Evolutionary conservation across 2,113 vertebrate genomes (phyloP), one percentile per base, ranked within the genome.

Genomic region (Alouatta palliata): DNA sequence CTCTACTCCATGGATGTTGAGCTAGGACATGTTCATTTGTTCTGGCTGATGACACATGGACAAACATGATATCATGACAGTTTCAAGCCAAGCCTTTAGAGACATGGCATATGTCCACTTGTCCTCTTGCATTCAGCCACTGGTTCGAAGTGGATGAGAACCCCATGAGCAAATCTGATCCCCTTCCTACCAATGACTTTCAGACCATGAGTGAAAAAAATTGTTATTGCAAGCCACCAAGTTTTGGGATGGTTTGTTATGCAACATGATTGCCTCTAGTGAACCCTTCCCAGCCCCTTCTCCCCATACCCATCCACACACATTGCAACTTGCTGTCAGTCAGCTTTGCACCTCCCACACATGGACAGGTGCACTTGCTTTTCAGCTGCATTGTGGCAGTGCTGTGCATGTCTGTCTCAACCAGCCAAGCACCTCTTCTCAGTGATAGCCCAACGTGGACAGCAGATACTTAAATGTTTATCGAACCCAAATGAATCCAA

Each of bases 401-500:
- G 21, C 16, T 32, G 21, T 0, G 4, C 3, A 9, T 0, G 8
- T 32, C 43, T 1, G 5, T 25, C 43, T 14, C 25, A 52, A 1
- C 45, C 1, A 77, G 45, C 25, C 70, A 76, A 52, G 43, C 25
- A 32, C 35, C 27, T 64, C 40, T 54, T 56, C 37, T 52, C 52
- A 37, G 40, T 6, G 13, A n/a, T 11, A 84, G 68, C 21, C 43
- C 21, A 30, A 21, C 5, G 30, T 35, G 16, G 90, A 49, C 40
- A 35, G 30, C 14, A 21, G 58, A 47, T 8, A 68, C 27, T 83
- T 66, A 73, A 84, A 75, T 9, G 47, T 70, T 43, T 66, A 19
- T 54, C 30, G 32, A 37, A 40, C 40, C 32, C 37, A 84, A 76
- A 37, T 64, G 81, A 61, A 92, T 58, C 32, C 27, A 58, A 58